Conservation (phyloP, 2,113 vertebrate species). For the Nycticorax nycticorax region DNA sequence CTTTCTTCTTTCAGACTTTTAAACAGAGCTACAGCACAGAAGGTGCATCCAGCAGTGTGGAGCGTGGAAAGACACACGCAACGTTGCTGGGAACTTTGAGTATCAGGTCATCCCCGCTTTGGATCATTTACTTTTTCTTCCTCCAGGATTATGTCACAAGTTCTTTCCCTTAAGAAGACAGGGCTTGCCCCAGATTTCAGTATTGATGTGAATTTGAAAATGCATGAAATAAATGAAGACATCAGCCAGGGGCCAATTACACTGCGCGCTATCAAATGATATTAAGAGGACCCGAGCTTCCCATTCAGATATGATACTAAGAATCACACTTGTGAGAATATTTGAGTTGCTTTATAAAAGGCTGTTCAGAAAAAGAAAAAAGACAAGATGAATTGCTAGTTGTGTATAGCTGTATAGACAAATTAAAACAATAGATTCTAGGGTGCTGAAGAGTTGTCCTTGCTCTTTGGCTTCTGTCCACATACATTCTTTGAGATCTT, state of each 20-base stretch:
- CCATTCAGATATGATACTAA: not conserved
- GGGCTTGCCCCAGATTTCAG: not conserved
- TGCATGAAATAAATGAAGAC: not conserved
- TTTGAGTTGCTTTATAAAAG: slow-evolving; percentile 7
- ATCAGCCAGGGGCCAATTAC: not conserved
- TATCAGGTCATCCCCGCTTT: not conserved
- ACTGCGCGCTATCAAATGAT: not conserved
- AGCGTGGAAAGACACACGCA: not conserved
- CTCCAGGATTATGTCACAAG: not conserved
- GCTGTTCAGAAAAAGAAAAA: not conserved
- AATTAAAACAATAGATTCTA: slow-evolving; percentile 9
- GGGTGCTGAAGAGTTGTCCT: not conserved
- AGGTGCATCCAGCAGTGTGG: not conserved
- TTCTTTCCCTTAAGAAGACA: not conserved
- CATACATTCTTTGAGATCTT: not conserved
- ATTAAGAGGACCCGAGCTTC: not conserved
- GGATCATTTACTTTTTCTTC: not conserved
- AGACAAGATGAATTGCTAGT: not conserved
- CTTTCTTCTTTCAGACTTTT: not conserved
- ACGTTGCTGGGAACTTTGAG: not conserved
- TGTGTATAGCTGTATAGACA: not conserved
- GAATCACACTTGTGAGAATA: not conserved
- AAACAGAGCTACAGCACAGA: not conserved
- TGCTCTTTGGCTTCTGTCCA: slow-evolving; percentile 2
- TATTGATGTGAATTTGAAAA: not conserved